Conservation (phyloP, 2,113 vertebrate species). For the Myotis brandtii region DNA sequence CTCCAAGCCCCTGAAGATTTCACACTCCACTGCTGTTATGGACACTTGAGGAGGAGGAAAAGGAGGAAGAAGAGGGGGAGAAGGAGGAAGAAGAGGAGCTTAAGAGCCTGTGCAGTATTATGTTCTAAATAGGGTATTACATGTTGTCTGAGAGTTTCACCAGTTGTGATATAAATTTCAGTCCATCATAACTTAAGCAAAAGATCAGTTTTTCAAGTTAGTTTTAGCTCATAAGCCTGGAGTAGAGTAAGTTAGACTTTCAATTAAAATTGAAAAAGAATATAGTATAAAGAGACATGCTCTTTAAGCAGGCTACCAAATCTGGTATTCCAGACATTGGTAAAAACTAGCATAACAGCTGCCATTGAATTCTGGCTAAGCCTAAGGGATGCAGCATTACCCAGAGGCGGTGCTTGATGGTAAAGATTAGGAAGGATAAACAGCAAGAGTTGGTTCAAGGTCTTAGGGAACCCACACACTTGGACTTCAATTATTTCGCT, state of each 20-base stretch:
- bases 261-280: not conserved
- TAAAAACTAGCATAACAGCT: not conserved
- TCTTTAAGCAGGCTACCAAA: slow-evolving; percentile 1
- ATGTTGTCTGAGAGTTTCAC: not conserved
- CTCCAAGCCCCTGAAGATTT: no score
- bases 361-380: not conserved
- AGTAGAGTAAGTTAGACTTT: not conserved
- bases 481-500: not conserved
- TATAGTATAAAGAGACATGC: not conserved
- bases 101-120: not conserved
- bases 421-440: no score
- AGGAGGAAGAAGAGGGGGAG: no score
- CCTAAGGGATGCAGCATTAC: no score
- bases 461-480: not conserved
- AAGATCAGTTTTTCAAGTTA: slow-evolving; percentile 12
- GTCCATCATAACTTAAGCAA: slow-evolving; percentile 24
- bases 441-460: not conserved
- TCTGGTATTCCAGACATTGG: not conserved
- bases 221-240: not conserved
- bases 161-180: not conserved
- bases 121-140: not conserved
- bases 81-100: not conserved
- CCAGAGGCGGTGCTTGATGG: no score
- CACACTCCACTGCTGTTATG: no score
- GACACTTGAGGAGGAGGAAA: no score